These are phyloP conservation scores for Stegostoma tigrinum DNA, from an alignment of 2,113 vertebrate species.

Conservation along the genomic window DNA sequence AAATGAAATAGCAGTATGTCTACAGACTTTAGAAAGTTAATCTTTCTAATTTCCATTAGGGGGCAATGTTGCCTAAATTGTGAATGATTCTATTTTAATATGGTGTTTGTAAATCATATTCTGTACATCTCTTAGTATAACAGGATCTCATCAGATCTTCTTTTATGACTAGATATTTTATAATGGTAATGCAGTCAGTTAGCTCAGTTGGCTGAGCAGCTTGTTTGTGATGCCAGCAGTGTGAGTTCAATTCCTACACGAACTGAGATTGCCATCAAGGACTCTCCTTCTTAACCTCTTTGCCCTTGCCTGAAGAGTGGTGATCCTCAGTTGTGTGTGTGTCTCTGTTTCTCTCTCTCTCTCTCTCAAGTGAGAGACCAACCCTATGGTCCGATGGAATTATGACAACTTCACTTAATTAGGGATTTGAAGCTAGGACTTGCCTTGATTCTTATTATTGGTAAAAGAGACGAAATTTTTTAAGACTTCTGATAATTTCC, in stretches of 20 bases:
- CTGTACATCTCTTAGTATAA: neutral
- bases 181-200: neutral
- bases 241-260: too few species aligned
- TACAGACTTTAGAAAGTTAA: neutral
- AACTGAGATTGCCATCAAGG: too few species aligned
- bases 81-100: neutral
- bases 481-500: neutral
- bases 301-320: too few species aligned
- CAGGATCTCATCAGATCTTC: neutral
- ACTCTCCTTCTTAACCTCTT: too few species aligned
- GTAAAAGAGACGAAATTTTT: neutral
- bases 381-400: too few species aligned
- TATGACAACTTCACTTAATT: too few species aligned
- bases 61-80: slow-evolving; percentile 5
- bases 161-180: neutral
- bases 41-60: slow-evolving; percentile 4
- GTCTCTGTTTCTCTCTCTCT: too few species aligned
- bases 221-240: too few species aligned
- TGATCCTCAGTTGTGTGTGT: too few species aligned
- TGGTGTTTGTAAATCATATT: neutral
- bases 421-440: neutral
- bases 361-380: too few species aligned
- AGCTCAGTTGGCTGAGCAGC: too few species aligned
- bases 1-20: neutral
- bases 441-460: neutral